A percentile compares a stretch with the other conserved stretches of the same genome.
These are phyloP conservation scores for Lithophane semibrunnea DNA, from an alignment of 2,888 invertebrate genomes.

Conservation along the genomic window DNA sequence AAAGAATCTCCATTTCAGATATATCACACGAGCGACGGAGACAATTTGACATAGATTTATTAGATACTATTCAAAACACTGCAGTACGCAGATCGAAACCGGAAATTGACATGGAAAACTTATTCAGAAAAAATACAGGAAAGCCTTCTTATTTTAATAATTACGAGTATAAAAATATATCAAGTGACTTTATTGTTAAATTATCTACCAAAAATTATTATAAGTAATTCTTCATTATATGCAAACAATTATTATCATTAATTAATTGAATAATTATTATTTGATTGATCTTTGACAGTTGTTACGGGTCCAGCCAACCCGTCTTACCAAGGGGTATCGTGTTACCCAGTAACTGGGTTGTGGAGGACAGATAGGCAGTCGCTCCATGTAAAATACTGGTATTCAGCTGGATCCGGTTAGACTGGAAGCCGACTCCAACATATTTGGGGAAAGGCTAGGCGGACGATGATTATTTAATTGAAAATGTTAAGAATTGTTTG, in stretches of 20 bases:
- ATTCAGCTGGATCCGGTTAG: too few species aligned
- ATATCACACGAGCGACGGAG: not conserved
- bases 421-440: too few species aligned
- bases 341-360: too few species aligned
- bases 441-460: too few species aligned
- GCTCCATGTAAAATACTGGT: too few species aligned
- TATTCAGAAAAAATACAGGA: not conserved
- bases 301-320: too few species aligned
- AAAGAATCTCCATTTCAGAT: not conserved
- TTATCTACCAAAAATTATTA: not conserved
- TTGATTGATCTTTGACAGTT: too few species aligned
- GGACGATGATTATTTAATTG: not conserved
- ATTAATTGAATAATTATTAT: too few species aligned
- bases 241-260: not conserved
- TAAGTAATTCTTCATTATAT: not conserved
- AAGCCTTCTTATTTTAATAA: too few species aligned
- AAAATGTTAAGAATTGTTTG: slow-evolving; percentile 13
- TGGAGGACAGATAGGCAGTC: too few species aligned
- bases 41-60: not conserved
- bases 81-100: not conserved
- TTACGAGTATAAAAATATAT: too few species aligned
- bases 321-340: too few species aligned
- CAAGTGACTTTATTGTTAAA: not conserved
- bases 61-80: not conserved
- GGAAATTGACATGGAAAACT: not conserved